These are phyloP conservation scores for Acipenser oxyrinchus DNA, from an alignment of 2,797 vertebrate genomes.

Conservation along the genomic window DNA sequence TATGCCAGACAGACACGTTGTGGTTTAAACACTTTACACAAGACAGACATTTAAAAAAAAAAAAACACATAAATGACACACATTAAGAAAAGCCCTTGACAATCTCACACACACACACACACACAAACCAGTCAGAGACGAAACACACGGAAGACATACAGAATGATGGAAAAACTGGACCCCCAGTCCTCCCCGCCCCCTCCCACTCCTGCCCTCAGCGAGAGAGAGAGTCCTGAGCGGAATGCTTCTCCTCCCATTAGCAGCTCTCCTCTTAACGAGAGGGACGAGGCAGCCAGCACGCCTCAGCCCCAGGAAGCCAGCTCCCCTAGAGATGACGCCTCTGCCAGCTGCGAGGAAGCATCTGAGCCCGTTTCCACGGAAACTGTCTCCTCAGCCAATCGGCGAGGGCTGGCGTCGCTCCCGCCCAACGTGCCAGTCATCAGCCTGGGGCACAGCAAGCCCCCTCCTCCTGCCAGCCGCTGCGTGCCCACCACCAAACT, in stretches of 20 bases:
- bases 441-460: constrained; percentile 77
- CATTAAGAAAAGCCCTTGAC: no score
- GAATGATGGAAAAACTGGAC: constrained; percentile 73
- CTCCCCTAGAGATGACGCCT: constrained; percentile 5
- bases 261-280: constrained; percentile 23
- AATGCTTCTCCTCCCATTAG: constrained; percentile 11
- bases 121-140: background rate
- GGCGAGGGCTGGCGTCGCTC: constrained; percentile 35
- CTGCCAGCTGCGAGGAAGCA: constrained; percentile 12
- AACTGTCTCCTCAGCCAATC: background rate
- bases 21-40: constrained; percentile 6
- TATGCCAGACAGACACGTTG: constrained; percentile 17
- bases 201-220: constrained; percentile 28
- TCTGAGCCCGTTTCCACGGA: constrained; percentile 20
- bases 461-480: constrained; percentile 37
- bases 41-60: no score
- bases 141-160: constrained; percentile 15
- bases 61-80: no score
- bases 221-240: constrained; percentile 30
- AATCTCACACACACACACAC: background rate
- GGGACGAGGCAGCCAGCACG: constrained; percentile 17
- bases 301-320: constrained; percentile 5
- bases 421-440: constrained; percentile 77
- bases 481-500: constrained; percentile 56
- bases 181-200: constrained; percentile 19